Evolutionary conservation across 2,113 vertebrate genomes (phyloP).

Genomic region (Potamarius usumacintae): DNA sequence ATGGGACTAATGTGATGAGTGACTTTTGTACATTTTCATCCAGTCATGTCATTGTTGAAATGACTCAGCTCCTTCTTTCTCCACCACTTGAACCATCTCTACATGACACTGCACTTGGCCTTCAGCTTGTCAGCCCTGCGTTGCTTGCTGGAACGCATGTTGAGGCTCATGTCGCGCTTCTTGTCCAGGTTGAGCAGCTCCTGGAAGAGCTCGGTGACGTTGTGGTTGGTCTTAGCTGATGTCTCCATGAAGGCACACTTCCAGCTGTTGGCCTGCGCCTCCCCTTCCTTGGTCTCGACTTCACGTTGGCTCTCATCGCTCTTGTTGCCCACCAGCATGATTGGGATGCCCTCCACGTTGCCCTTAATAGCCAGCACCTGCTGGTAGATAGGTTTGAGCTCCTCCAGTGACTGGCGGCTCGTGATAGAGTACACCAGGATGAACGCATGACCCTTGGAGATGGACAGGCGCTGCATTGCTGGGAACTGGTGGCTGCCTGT

Average conservation of each 20-base stretch:
- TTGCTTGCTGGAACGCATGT: conserved; percentile 82
- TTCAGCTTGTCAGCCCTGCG: conserved; percentile 85
- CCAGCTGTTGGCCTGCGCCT: conserved; percentile 84
- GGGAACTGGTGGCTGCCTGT: conserved; percentile 89
- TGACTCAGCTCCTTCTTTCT: not conserved
- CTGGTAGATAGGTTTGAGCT: conserved; percentile 86
- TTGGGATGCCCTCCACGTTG: conserved; percentile 83
- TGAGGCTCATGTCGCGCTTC: conserved; percentile 82
- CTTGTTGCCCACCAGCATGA: conserved; percentile 91
- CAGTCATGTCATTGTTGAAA: conserved; percentile 39
- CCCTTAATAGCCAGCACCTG: conserved; percentile 88
- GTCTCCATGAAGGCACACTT: conserved; percentile 91
- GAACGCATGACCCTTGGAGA: conserved; percentile 88
- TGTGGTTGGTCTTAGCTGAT: conserved; percentile 90
- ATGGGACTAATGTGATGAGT: conserved; percentile 43
- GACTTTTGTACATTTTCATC: conserved; percentile 52
- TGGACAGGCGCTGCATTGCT: conserved; percentile 87
- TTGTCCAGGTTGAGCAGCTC: conserved; percentile 88
- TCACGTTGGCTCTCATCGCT: conserved; percentile 86
- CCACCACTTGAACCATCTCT: conserved; percentile 32
- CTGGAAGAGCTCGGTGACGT: conserved; percentile 88
- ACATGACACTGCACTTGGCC: conserved; percentile 86
- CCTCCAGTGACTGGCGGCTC: conserved; percentile 85
- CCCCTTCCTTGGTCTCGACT: conserved; percentile 81
- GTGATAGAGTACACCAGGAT: conserved; percentile 87